These are phyloP conservation scores for Corythornis cristatus DNA, from an alignment of 2,113 vertebrate genomes.

Conservation along the genomic window DNA sequence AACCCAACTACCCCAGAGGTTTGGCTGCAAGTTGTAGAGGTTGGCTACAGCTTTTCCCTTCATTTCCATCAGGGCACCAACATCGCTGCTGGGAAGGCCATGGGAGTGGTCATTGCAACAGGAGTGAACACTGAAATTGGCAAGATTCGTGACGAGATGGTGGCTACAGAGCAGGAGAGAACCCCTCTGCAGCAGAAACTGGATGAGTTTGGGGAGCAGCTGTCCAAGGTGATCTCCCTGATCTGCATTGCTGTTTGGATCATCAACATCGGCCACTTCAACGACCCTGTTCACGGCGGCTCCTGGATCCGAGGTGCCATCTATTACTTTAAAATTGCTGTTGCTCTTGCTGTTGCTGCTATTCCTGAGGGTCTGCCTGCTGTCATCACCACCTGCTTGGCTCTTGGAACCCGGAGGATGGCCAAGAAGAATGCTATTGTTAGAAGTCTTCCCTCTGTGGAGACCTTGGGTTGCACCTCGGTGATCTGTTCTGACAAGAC, in stretches of 20 bases:
- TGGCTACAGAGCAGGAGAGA: slow-evolving; percentile 92
- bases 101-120: slow-evolving; percentile 92
- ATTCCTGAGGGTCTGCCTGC: slow-evolving; percentile 96
- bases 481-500: slow-evolving; percentile 99
- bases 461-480: slow-evolving; percentile 96
- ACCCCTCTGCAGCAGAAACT: slow-evolving; percentile 96
- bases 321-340: slow-evolving; percentile 98
- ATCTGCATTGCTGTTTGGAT: slow-evolving; percentile 99
- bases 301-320: slow-evolving; percentile 98
- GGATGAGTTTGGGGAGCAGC: slow-evolving; percentile 96
- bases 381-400: slow-evolving; percentile 98
- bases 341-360: slow-evolving; percentile 94
- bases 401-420: slow-evolving; percentile 97
- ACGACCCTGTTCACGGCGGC: slow-evolving; percentile 95
- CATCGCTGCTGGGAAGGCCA: slow-evolving; percentile 93
- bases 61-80: slow-evolving; percentile 87
- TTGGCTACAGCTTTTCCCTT: neutral
- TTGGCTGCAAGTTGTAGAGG: too few species aligned
- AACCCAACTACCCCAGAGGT: neutral
- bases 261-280: slow-evolving; percentile 99
- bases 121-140: slow-evolving; percentile 96
- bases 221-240: slow-evolving; percentile 97
- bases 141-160: slow-evolving; percentile 98
- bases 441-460: slow-evolving; percentile 94
- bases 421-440: slow-evolving; percentile 99